Evolutionary conservation across 2,113 vertebrate genomes (phyloP).

Genomic region (Ariopsis seemanni): DNA sequence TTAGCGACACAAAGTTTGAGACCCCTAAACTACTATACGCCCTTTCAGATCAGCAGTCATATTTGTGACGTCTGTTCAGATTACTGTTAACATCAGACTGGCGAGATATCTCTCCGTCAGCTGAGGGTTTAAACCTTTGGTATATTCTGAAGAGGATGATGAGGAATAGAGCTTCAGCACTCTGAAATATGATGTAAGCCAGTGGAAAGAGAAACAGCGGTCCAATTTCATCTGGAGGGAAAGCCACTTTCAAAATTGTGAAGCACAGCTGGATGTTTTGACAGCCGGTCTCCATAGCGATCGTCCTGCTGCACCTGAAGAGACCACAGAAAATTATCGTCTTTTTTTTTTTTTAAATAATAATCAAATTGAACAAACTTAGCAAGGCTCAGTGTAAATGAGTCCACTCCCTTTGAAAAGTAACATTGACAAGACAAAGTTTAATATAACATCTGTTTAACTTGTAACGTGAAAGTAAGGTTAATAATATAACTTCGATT

Average conservation of each 20-base stretch:
- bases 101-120: neutral
- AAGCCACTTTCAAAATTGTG: conserved; percentile 78
- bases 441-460: no score
- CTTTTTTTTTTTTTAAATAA: neutral
- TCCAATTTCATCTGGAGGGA: conserved; percentile 73
- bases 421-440: no score
- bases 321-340: neutral
- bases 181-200: conserved; percentile 78
- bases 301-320: conserved; percentile 72
- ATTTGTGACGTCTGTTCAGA: neutral
- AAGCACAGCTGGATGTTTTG: conserved; percentile 83
- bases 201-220: conserved; percentile 82
- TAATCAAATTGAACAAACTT: neutral
- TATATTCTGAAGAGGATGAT: conserved; percentile 70
- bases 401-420: no score
- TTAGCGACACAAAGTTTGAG: neutral
- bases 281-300: conserved; percentile 83
- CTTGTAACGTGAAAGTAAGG: no score
- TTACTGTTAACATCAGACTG: neutral
- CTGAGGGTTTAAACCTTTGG: conserved; percentile 62
- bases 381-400: neutral
- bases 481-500: no score
- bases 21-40: neutral
- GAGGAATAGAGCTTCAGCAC: conserved; percentile 76
- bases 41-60: neutral